A percentile compares a stretch with the other conserved stretches of the same genome.
Evolutionary conservation across 2,113 vertebrate genomes (phyloP).

Genomic region (Nesogale talazaci): DNA sequence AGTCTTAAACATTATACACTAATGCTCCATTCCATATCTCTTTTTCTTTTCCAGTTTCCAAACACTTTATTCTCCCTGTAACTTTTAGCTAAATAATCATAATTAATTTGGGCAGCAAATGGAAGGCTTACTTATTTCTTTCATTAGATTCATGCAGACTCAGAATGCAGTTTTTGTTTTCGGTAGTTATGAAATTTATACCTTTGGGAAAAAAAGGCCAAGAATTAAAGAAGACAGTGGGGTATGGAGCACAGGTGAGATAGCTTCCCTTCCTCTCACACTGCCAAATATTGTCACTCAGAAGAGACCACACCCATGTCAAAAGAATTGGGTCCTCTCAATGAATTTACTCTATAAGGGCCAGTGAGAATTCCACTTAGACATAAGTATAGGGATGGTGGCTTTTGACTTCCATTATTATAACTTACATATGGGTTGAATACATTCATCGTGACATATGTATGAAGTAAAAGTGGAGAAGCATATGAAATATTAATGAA

Average conservation of each 20-base stretch:
- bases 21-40: not conserved
- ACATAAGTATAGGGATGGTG: not conserved
- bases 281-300: constrained; percentile 66
- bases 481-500: too few species aligned
- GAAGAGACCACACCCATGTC: constrained; percentile 31
- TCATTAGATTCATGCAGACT: constrained; percentile 66
- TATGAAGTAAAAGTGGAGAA: too few species aligned
- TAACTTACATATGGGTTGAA: too few species aligned
- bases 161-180: constrained; percentile 61
- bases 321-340: not conserved
- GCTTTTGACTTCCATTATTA: too few species aligned
- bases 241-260: not conserved
- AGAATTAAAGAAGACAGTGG: not conserved
- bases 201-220: constrained; percentile 67
- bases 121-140: not conserved
- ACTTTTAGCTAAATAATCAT: constrained; percentile 14
- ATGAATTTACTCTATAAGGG: not conserved
- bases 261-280: constrained; percentile 39
- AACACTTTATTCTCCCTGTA: not conserved
- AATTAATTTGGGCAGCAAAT: constrained; percentile 6
- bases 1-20: not conserved
- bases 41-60: not conserved
- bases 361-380: not conserved
- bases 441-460: too few species aligned
- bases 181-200: constrained; percentile 69